Percentiles rank a stretch among this genome's conserved stretches.
phyloP scores from a whole-genome alignment of 2,113 vertebrate genomes.

The Okapia johnstoni region DNA sequence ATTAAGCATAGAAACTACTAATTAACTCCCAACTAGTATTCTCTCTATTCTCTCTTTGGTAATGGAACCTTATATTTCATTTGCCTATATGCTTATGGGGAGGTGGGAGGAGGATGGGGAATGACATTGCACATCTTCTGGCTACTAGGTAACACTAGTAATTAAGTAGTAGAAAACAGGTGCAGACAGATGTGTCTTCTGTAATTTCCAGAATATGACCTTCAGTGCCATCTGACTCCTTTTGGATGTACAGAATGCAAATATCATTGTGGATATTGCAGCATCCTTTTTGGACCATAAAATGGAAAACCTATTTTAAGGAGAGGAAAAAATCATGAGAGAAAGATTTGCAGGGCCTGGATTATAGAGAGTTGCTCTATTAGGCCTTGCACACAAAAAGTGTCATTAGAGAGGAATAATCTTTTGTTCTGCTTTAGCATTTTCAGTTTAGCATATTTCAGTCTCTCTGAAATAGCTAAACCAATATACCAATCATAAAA shows the following conservation, averaged over 20 bases:
- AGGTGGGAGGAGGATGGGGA: not conserved
- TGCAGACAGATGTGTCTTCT: not conserved
- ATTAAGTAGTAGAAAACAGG: not conserved
- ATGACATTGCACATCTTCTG: not conserved
- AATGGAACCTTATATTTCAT: not conserved
- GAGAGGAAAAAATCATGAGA: not conserved
- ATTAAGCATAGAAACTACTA: not conserved
- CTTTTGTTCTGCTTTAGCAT: not conserved
- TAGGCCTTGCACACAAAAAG: not conserved
- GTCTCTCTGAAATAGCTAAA: not conserved
- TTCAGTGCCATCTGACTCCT: not conserved
- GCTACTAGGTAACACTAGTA: not conserved
- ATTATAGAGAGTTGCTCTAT: not conserved
- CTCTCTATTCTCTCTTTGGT: not conserved
- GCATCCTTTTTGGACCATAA: not conserved
- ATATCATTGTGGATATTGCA: not conserved
- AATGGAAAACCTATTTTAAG: not conserved
- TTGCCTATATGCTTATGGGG: fast-evolving
- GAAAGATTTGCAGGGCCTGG: not conserved
- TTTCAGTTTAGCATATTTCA: not conserved
- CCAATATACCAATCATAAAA: not conserved
- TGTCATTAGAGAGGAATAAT: not conserved
- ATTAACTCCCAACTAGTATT: not conserved
- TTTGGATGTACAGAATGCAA: not conserved
- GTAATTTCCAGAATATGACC: not conserved